phyloP scores from a whole-genome alignment of 2,888 invertebrate genomes.

The Chaitophorus viminalis region DNA sequence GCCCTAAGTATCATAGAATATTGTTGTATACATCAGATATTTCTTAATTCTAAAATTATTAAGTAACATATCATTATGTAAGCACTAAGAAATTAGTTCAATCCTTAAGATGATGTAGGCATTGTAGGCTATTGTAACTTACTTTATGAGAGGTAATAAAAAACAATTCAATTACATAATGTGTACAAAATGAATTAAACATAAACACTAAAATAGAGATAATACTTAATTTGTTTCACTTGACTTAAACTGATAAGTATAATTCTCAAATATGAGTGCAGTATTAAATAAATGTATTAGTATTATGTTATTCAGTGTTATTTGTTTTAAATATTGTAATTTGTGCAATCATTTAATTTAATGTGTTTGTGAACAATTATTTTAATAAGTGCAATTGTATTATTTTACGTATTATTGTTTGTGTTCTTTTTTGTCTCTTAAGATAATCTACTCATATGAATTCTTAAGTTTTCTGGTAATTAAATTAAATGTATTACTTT shows the following conservation, averaged over 20 bases:
- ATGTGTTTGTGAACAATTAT: background rate
- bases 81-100: background rate
- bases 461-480: too few relatives aligned
- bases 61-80: background rate
- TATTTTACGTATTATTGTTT: too few relatives aligned
- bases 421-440: too few relatives aligned
- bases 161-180: background rate
- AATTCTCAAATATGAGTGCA: background rate
- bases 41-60: background rate
- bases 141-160: background rate
- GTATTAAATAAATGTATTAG: background rate
- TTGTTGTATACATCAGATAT: background rate
- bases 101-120: background rate
- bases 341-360: background rate
- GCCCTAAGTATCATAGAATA: background rate
- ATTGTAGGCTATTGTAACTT: background rate
- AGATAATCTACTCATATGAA: too few relatives aligned
- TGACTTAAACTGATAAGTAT: constrained; percentile 6
- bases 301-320: background rate
- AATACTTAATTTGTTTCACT: background rate
- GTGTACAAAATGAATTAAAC: background rate
- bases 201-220: background rate
- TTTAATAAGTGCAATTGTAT: too few relatives aligned
- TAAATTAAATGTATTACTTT: too few relatives aligned
- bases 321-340: constrained; percentile 2